Percentiles rank a stretch among this genome's conserved stretches.
phyloP scores from a whole-genome alignment of 2,888 invertebrate genomes.

The Operophtera brumata region DNA sequence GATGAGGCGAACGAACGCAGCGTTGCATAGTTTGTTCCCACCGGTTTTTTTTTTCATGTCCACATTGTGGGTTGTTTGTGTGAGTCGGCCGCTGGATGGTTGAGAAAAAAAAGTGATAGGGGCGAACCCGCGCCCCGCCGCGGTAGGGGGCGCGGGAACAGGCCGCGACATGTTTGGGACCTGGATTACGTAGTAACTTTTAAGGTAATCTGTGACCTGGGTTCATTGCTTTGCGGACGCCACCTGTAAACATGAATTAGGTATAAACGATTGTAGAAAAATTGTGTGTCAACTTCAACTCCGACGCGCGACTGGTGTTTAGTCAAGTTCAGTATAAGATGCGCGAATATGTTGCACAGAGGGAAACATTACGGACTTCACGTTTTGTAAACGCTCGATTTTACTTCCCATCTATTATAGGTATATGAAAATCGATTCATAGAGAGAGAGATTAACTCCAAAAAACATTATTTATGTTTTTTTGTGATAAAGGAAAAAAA shows the following conservation, averaged over 20 bases:
- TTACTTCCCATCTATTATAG: too few species aligned
- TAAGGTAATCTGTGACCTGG: slow-evolving; percentile 53
- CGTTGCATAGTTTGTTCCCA: slow-evolving; percentile 56
- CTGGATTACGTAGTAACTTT: too few species aligned
- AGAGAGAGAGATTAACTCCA: too few species aligned
- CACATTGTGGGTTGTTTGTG: slow-evolving; percentile 41
- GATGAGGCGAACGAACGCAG: slow-evolving; percentile 60
- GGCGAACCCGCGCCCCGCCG: slow-evolving; percentile 42
- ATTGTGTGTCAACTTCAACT: too few species aligned
- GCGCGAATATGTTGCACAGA: too few species aligned
- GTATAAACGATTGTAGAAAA: background rate
- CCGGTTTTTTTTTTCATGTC: slow-evolving; percentile 46
- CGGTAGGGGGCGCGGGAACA: slow-evolving; percentile 34
- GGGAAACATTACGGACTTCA: too few species aligned
- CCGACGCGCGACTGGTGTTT: too few species aligned
- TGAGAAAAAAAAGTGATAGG: slow-evolving; percentile 56
- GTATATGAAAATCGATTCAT: too few species aligned
- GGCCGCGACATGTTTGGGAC: slow-evolving; percentile 50
- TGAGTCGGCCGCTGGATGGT: slow-evolving; percentile 43
- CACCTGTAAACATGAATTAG: slow-evolving; percentile 48
- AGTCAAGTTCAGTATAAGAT: too few species aligned
- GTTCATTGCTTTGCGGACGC: slow-evolving; percentile 61
- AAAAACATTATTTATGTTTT: too few species aligned
- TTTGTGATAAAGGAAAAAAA: too few species aligned
- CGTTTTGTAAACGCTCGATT: too few species aligned